Conservation (phyloP, 2,888 invertebrate species). For the Chrysina gloriosa region DNA sequence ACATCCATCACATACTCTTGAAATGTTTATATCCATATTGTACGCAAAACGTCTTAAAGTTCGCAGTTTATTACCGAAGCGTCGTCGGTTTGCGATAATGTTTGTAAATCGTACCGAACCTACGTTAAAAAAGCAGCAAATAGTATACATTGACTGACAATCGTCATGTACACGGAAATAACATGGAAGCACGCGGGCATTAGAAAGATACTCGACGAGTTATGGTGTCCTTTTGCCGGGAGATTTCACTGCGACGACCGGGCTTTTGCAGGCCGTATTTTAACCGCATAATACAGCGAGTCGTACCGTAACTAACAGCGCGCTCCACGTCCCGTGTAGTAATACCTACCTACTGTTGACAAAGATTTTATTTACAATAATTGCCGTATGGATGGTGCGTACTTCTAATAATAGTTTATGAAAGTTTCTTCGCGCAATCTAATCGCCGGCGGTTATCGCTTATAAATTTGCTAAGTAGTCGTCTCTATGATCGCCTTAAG, state of each 20-base stretch:
- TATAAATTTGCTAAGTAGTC: conserved; percentile 20
- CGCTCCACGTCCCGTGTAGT: conserved; percentile 43
- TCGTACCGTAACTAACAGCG: conserved; percentile 39
- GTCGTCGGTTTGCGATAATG: conserved; percentile 7
- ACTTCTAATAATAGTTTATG: conserved; percentile 40
- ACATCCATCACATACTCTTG: neutral
- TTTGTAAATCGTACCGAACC: conserved; percentile 20
- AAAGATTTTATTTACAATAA: conserved; percentile 51
- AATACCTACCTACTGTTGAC: conserved; percentile 48
- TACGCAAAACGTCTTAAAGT: neutral
- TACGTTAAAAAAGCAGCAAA: neutral
- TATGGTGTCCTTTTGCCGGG: conserved; percentile 5
- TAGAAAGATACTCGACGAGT: neutral
- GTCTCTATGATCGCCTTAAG: neutral
- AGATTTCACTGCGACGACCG: conserved; percentile 11
- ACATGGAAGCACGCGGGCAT: conserved; percentile 1
- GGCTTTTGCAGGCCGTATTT: conserved; percentile 25
- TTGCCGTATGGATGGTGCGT: conserved; percentile 45
- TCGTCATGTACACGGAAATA: conserved; percentile 24
- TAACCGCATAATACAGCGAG: conserved; percentile 33
- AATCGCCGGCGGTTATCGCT: conserved; percentile 25
- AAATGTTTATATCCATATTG: conserved; percentile 21
- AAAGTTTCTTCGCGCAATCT: conserved; percentile 29
- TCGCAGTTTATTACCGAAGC: conserved; percentile 6
- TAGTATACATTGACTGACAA: conserved; percentile 26